Base-by-base conservation (phyloP, 2,888 invertebrate species). In the Eudasyphora cyanicolor region DNA sequence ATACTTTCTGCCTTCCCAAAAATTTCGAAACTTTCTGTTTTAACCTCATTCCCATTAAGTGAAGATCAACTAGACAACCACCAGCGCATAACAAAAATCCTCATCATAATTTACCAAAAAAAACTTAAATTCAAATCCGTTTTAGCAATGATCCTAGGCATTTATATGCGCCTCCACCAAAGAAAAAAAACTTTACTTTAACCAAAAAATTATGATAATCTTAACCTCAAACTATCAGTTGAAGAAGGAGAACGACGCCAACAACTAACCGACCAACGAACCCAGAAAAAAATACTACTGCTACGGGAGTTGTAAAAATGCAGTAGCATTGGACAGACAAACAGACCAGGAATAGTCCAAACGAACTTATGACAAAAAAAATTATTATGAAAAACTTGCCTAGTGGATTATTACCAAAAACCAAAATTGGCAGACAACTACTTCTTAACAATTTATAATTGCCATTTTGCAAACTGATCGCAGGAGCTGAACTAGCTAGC, bases 151-250 rank as follows among this genome's bases (percentile, higher is more conserved):
- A 57, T 24, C n/a, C 17, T 14, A 29, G 7, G 29, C 32, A 62
- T 62, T 62, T 62, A n/a, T 62, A 7, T 27, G n/a, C 19, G 19
- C 27, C 5, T 14, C 29, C 51, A 24, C 57, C 49, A 32, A 76
- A 35, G 12, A 38, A 62, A 38, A 67, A 67, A 69, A 79, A 78
- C 69, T 81, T 64, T 76, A 51, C 70, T 86, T 86, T 87, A 86
- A 87, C 89, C 89, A 89, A 90, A 89, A 90, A 88, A 89, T 89
- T 89, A 89, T 89, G 89, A 89, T 90, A 89, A 89, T 89, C 89
- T 89, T 89, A 90, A 89, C 89, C 89, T 89, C 86, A 86, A 89
- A 88, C 84, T 79, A 84, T 84, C 84, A 84, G 67, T 76, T 69
- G 38, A 27, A 67, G 51, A 49, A 17, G 12, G 64, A 70, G 76